phyloP scores from a whole-genome alignment of 2,888 invertebrate genomes.

The Stratiomys singularior region DNA sequence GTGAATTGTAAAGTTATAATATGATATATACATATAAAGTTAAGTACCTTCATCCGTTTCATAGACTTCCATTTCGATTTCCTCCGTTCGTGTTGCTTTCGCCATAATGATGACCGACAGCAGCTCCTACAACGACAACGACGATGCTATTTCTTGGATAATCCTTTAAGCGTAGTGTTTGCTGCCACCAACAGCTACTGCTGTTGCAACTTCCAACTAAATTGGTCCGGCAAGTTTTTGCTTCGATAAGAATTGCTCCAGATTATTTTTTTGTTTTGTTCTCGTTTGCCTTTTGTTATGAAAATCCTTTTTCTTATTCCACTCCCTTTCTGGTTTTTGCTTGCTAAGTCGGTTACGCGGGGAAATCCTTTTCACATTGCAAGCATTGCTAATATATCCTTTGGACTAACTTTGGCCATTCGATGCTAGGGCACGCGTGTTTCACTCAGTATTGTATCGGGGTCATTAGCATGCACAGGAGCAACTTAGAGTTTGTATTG shows the following conservation, averaged over 20 bases:
- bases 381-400: neutral
- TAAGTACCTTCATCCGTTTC: slow-evolving; percentile 51
- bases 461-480: slow-evolving; percentile 31
- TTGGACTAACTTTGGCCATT: too few relatives aligned
- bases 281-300: neutral
- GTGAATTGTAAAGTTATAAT: slow-evolving; percentile 6
- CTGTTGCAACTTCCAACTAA: neutral
- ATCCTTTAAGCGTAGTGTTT: slow-evolving; percentile 30
- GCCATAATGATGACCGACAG: neutral
- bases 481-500: neutral
- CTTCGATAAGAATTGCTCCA: neutral
- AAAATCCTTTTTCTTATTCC: neutral
- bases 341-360: neutral
- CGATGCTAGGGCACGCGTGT: neutral
- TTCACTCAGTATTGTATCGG: neutral
- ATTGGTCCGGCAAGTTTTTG: neutral
- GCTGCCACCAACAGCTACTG: neutral
- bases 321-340: neutral
- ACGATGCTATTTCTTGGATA: slow-evolving; percentile 9
- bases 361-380: neutral
- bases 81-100: slow-evolving; percentile 35
- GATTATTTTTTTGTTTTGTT: neutral
- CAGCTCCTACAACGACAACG: neutral
- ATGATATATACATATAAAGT: slow-evolving; percentile 12
- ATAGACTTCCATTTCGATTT: slow-evolving; percentile 51